Conservation (phyloP, 1,140 invertebrate species). For the Carposina sasakii region DNA sequence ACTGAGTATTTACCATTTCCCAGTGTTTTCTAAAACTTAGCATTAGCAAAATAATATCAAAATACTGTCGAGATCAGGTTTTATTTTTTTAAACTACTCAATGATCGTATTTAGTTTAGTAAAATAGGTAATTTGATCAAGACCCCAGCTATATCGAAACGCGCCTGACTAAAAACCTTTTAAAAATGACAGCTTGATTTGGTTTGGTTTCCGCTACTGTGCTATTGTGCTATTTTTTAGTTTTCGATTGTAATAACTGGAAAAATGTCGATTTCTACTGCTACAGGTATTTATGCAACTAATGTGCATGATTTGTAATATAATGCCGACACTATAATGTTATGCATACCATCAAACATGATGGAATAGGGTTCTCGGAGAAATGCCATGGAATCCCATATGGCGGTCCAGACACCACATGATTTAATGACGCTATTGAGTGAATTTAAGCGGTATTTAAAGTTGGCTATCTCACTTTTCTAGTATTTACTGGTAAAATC, state of each 20-base stretch:
- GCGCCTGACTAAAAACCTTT: constrained; percentile 53
- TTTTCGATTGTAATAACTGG: constrained; percentile 51
- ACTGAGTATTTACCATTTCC: not conserved
- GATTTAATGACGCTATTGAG: constrained; percentile 64
- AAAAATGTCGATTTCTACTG: constrained; percentile 68
- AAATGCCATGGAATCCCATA: constrained; percentile 71
- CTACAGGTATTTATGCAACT: constrained; percentile 53
- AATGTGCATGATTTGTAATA: constrained; percentile 23
- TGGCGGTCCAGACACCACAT: constrained; percentile 70
- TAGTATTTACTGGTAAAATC: too few species aligned
- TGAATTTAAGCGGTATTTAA: too few species aligned
- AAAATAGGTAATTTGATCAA: too few species aligned
- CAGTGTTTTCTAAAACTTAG: too few species aligned
- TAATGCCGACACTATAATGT: constrained; percentile 23
- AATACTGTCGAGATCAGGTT: too few species aligned
- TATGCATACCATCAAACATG: constrained; percentile 49
- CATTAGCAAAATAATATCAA: too few species aligned
- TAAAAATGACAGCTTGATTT: constrained; percentile 71
- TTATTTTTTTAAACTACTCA: not conserved
- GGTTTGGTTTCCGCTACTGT: constrained; percentile 72
- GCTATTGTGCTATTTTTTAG: constrained; percentile 69
- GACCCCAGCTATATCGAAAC: too few species aligned
- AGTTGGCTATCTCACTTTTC: too few species aligned
- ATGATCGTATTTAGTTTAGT: not conserved
- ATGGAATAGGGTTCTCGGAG: constrained; percentile 62